Conservation (phyloP, 2,113 vertebrate genomes). For the Mobula birostris region DNA sequence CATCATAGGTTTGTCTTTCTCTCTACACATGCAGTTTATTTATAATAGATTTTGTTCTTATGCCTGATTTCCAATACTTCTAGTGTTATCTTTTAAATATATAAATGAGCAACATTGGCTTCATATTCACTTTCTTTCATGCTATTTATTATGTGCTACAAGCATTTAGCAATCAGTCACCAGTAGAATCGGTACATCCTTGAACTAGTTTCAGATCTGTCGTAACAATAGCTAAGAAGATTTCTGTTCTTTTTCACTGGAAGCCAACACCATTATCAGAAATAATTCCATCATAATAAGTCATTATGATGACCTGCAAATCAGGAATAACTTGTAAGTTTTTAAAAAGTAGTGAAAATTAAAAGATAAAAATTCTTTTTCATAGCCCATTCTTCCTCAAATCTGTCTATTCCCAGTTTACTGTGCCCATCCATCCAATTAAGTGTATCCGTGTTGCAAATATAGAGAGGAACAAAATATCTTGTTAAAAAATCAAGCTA, state of each 20-base stretch:
- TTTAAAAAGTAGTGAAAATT: not conserved
- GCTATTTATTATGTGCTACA: not conserved
- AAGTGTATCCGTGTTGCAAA: not conserved
- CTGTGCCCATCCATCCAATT: not conserved
- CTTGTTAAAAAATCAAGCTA: not conserved
- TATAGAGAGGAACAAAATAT: not conserved
- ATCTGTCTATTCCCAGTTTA: not conserved
- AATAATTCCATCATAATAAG: not conserved
- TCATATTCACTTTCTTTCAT: not conserved
- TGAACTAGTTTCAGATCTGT: not conserved
- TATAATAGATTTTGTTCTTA: not conserved
- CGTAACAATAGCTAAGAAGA: not conserved
- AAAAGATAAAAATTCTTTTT: not conserved
- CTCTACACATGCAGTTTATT: not conserved
- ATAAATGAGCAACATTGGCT: not conserved
- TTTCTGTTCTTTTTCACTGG: not conserved
- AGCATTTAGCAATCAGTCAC: not conserved
- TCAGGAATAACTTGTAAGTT: not conserved
- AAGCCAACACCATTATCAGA: not conserved
- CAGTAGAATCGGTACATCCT: not conserved
- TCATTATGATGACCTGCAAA: not conserved
- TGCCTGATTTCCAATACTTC: not conserved
- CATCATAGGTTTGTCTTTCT: not conserved
- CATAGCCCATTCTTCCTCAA: not conserved
- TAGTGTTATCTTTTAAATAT: not conserved